These are phyloP conservation scores for Drosophila ironensis DNA, from an alignment of 1,140 invertebrate species.

Conservation along the genomic window DNA sequence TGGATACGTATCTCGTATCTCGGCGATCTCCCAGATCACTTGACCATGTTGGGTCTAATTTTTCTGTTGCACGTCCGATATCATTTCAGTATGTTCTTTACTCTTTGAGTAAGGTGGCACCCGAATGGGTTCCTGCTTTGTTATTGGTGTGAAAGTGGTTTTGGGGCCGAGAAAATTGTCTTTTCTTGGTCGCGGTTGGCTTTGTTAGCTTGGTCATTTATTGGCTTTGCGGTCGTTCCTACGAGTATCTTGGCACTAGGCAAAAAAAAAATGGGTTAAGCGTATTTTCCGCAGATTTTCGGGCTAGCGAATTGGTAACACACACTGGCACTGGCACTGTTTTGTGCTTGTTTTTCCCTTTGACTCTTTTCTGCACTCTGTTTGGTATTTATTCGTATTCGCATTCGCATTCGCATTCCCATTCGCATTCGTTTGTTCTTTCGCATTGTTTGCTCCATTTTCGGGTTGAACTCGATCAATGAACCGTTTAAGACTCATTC, in stretches of 20 bases:
- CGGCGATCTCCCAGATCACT: constrained; percentile 9
- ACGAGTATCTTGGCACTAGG: too few relatives aligned
- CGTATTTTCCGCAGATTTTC: constrained; percentile 41
- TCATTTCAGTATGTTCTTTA: too few relatives aligned
- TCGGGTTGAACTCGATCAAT: constrained; percentile 70
- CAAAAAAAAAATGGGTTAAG: constrained; percentile 59
- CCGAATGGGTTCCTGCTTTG: too few relatives aligned
- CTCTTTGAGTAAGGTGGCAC: too few relatives aligned
- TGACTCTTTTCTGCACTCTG: constrained; percentile 1
- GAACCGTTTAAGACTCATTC: constrained; percentile 68
- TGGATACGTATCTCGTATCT: not conserved
- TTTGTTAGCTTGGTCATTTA: too few relatives aligned
- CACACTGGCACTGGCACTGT: constrained; percentile 63
- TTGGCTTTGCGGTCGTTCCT: constrained; percentile 23
- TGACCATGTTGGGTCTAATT: constrained; percentile 5
- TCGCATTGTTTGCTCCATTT: constrained; percentile 56
- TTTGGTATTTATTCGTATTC: not conserved
- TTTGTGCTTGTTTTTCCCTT: constrained; percentile 19
- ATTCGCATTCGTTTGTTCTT: constrained; percentile 39
- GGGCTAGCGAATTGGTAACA: constrained; percentile 44
- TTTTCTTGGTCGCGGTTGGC: too few relatives aligned
- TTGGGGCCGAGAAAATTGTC: too few relatives aligned
- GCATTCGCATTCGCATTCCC: constrained; percentile 2
- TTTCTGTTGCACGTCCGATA: too few relatives aligned
- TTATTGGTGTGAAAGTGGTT: too few relatives aligned